Base-by-base conservation (phyloP, 2,797 vertebrate genomes). In the Gymnocypris eckloni region DNA sequence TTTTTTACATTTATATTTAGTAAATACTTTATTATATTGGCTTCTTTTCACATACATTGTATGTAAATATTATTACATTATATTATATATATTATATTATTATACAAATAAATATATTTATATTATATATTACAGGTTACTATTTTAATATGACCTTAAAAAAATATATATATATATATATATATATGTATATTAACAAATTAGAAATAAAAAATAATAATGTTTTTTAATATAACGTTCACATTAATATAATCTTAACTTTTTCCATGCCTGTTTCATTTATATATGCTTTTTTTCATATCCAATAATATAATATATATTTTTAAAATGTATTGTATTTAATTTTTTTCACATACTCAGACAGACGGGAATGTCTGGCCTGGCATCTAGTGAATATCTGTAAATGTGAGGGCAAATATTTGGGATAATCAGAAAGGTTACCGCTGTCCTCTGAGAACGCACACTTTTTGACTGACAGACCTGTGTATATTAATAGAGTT, bases 351-450 rank as follows among this genome's bases (percentile, higher is more conserved):
- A 41, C 0, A 7, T 41, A 6, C n/a, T 82, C 16, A 64, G 76
- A 45, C 45, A 82, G 64, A 94, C 91, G 91, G 86, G 91, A 93
- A 94, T 93, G 93, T 92, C 82, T 73, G 89, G 11, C 25, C 71
- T 86, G 92, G 90, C 90, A 89, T 92, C 91, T 88, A 93, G 89
- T 75, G 52, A 79, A 28, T 61, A 81, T 78, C 91, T 92, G 91
- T 90, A 93, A 93, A 94, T 94, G 91, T 90, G 86, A 91, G 86
- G 79, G 91, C 90, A 93, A 95, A 94, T 94, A 94, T 95, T 94
- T 94, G 88, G 16, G 90, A 92, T 93, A 92, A 92, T 90, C 91
- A 89, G 90, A 69, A 92, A 92, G 94, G 93, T 94, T 95, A 94
- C 92, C 90, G 61, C 85, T 88, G 86, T 82, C 81, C 86, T 85